A percentile compares a stretch with the other conserved stretches of the same genome.
These are phyloP conservation scores for Penelope pileata DNA, from an alignment of 2,113 vertebrate genomes.

Conservation along the genomic window DNA sequence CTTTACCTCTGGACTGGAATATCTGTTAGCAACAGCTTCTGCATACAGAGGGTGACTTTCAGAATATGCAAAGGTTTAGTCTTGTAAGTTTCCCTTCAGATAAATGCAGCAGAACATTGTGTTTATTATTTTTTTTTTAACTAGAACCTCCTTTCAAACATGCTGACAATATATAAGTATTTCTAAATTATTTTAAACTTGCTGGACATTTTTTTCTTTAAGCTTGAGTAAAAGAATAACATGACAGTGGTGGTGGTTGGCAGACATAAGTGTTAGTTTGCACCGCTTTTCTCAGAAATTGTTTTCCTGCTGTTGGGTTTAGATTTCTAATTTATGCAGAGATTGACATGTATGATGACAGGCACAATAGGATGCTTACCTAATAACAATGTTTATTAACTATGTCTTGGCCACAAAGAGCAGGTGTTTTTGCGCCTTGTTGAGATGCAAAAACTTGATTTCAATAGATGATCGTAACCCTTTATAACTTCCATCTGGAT, in stretches of 20 bases:
- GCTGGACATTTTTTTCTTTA: neutral
- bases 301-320: neutral
- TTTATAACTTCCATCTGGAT: conserved; percentile 19
- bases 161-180: neutral
- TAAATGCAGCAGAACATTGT: neutral
- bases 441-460: conserved; percentile 7
- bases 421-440: conserved; percentile 15
- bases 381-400: conserved; percentile 44
- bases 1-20: neutral
- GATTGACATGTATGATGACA: conserved; percentile 19
- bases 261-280: conserved; percentile 7
- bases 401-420: conserved; percentile 43
- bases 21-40: neutral
- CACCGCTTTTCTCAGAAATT: conserved; percentile 2
- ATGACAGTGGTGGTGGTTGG: neutral
- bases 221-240: neutral
- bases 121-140: neutral
- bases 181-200: conserved; percentile 10
- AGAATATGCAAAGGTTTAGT: neutral
- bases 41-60: neutral
- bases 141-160: neutral
- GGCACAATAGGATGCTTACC: conserved; percentile 11
- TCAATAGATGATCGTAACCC: neutral
- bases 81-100: neutral
- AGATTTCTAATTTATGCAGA: neutral